These are phyloP conservation scores for Linyphia triangularis DNA, from an alignment of 2,888 invertebrate species.

Conservation along the genomic window DNA sequence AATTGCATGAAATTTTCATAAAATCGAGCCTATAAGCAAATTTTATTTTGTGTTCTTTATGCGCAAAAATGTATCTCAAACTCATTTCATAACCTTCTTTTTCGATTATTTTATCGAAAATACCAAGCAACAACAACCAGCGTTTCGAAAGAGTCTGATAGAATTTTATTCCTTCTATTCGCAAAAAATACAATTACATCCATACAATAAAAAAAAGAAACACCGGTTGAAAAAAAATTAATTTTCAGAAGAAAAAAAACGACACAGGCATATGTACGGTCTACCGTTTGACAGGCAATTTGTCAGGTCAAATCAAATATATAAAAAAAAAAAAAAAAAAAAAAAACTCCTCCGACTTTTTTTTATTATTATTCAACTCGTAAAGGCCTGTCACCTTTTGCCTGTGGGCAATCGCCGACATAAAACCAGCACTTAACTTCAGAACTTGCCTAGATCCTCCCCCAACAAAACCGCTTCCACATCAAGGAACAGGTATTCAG, in stretches of 20 bases:
- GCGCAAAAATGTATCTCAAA: too few species aligned
- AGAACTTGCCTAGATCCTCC: not conserved
- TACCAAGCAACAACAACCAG: too few species aligned
- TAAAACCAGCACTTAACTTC: constrained; percentile 23
- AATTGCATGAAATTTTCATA: too few species aligned
- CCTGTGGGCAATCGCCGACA: not conserved
- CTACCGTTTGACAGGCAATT: constrained; percentile 49
- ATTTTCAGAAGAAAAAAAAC: not conserved
- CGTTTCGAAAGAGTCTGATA: too few species aligned
- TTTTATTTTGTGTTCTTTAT: too few species aligned
- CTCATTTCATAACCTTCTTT: too few species aligned
- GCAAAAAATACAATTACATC: too few species aligned
- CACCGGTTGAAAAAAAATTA: not conserved
- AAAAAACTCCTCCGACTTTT: not conserved
- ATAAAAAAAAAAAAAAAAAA: not conserved
- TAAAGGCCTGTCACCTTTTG: constrained; percentile 18
- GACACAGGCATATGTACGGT: not conserved
- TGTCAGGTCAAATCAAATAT: constrained; percentile 52
- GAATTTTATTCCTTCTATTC: too few species aligned
- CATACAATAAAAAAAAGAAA: not conserved
- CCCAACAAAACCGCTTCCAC: constrained; percentile 20
- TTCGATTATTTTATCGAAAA: too few species aligned
- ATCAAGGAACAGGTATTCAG: constrained; percentile 44
- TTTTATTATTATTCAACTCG: not conserved
- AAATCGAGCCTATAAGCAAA: too few species aligned